These are phyloP conservation scores for Agrilus planipennis DNA, from an alignment of 1,140 invertebrate species.

Conservation along the genomic window DNA sequence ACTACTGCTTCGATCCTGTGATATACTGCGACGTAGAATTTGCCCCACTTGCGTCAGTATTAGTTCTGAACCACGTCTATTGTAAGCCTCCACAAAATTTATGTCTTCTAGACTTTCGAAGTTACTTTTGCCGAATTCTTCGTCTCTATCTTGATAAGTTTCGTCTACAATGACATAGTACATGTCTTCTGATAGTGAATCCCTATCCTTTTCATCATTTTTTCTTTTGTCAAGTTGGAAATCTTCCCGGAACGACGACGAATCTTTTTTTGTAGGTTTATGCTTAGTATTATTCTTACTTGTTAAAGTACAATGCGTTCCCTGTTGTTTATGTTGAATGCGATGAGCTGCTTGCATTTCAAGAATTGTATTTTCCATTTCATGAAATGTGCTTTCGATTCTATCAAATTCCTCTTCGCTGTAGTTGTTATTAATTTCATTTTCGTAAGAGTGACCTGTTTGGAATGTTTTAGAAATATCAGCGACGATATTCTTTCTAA, in stretches of 20 bases:
- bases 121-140: slow-evolving; percentile 6
- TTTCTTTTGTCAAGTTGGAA: slow-evolving; percentile 5
- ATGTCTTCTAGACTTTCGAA: slow-evolving; percentile 3
- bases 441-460: no score
- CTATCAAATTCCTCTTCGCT: background rate
- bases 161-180: background rate
- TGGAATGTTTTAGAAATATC: no score
- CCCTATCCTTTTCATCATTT: background rate
- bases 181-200: background rate
- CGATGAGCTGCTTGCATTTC: background rate
- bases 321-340: background rate
- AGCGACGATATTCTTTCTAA: no score
- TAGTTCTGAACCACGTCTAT: slow-evolving; percentile 7
- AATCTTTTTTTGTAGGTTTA: slow-evolving; percentile 3
- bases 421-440: background rate
- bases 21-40: no score
- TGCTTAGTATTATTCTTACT: background rate
- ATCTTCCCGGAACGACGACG: slow-evolving; percentile 9
- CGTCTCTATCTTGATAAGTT: slow-evolving; percentile 2
- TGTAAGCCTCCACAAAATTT: slow-evolving; percentile 9
- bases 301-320: background rate
- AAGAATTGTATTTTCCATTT: background rate
- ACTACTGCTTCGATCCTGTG: no score
- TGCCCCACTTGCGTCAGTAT: no score
- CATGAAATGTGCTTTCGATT: background rate